Conservation (phyloP, 2,888 invertebrate genomes). For the Macrosiphum euphorbiae region DNA sequence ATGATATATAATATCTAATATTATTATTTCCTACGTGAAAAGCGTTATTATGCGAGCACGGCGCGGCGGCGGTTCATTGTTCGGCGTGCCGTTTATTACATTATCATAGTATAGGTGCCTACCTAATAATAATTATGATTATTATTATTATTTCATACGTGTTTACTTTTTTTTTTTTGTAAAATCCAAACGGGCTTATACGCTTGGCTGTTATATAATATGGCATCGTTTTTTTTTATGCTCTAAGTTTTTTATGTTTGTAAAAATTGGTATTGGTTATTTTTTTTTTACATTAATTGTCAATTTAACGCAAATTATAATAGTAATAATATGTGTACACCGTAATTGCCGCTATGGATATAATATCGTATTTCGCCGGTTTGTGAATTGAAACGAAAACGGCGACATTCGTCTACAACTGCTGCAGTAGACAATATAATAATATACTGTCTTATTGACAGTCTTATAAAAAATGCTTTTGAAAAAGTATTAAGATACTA, state of each 20-base stretch:
- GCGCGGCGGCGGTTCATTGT: background rate
- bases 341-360: background rate
- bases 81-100: background rate
- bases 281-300: background rate
- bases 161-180: background rate
- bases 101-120: background rate
- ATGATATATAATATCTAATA: background rate
- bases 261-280: background rate
- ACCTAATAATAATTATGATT: background rate
- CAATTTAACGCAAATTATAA: constrained; percentile 10
- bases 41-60: background rate
- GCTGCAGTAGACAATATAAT: background rate
- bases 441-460: no score
- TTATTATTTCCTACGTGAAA: constrained; percentile 28
- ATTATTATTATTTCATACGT: background rate
- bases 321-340: background rate
- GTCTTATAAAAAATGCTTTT: no score
- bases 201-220: background rate
- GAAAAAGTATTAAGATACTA: no score
- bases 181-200: background rate
- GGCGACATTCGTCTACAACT: background rate
- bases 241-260: background rate
- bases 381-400: background rate
- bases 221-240: background rate
- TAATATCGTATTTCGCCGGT: background rate